Base-by-base conservation (phyloP, 1,140 invertebrate species). In the Pollicipes pollicipes region DNA sequence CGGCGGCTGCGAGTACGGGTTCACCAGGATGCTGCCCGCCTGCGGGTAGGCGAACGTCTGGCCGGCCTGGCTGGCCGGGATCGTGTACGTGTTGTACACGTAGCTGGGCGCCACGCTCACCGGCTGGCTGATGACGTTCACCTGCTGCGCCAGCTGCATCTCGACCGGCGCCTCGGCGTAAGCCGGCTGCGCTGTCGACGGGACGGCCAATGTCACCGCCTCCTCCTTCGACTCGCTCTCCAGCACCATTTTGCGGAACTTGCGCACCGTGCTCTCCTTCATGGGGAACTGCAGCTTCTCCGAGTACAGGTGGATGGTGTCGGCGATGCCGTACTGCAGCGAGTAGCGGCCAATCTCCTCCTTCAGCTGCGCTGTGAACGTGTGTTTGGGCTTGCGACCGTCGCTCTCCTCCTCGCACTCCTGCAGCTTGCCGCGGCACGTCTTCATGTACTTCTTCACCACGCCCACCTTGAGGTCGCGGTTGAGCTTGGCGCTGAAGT, bases 281-380 rank as follows among this genome's bases (percentile, higher is more conserved):
- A 79, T 70, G 30, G 73, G n/a, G 66, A 77, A 76, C 31, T 77
- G 75, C 17, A 78, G 72, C 69, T 78, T 78, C 69, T 77, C 74
- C 10, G 75, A 71, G 69, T 76, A 80, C 74, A 77, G 75, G 27
- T 77, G 73, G 30, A 80, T 74, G 26, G 79, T 75, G 3, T 75
- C 73, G 29, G 66, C 71, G 64, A 79, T 73, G 28, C 76, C 76
- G 74, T 74, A 73, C 27, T 76, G 71, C 71, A 72, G 73, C 16
- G 79, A 78, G 74, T 77, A 77, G 26, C 73, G 70, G 2, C 78
- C 79, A 70, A 80, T 79, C 68, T 79, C 77, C 69, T 79, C 76
- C 70, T 78, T 78, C 66, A 79, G 74, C 70, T 77, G 73, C 21
- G 71, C 58, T n/a, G 73, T 76, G 66, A 75, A 76, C n/a, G 71